phyloP scores from a whole-genome alignment of 2,888 invertebrate genomes.

The Gymnocheta viridis region DNA sequence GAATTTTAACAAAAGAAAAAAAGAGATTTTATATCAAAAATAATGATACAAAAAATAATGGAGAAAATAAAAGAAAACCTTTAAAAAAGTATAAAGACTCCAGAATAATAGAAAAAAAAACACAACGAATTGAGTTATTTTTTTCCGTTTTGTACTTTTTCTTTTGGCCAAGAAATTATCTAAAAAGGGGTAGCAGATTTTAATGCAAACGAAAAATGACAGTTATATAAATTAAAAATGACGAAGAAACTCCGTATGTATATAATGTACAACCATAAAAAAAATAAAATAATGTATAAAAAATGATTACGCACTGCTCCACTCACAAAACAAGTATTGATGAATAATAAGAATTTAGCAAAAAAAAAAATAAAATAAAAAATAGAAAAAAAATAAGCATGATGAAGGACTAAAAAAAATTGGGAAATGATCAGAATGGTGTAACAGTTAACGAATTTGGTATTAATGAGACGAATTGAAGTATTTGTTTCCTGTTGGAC shows the following conservation, averaged over 20 bases:
- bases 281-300: background rate
- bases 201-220: conserved; percentile 77
- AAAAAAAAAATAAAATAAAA: background rate
- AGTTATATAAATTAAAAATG: conserved; percentile 77
- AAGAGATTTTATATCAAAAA: background rate
- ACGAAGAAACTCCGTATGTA: conserved; percentile 58
- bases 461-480: conserved; percentile 64
- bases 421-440: conserved; percentile 16
- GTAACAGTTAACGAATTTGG: conserved; percentile 35
- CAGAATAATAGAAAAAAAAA: background rate
- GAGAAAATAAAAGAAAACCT: conserved; percentile 27
- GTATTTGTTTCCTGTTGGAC: conserved; percentile 52
- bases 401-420: background rate
- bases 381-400: background rate
- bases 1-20: background rate
- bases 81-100: background rate
- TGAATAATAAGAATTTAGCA: conserved; percentile 16
- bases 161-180: background rate
- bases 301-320: conserved; percentile 39
- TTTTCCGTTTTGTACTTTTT: no score
- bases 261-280: conserved; percentile 51
- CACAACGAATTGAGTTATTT: conserved; percentile 25
- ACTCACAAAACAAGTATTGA: conserved; percentile 22
- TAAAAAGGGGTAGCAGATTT: conserved; percentile 73
- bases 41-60: background rate